Evolutionary conservation across 1,140 invertebrate species (phyloP), one percentile per base, ranked within the genome.

Genomic region (Luehdorfia chinensis): DNA sequence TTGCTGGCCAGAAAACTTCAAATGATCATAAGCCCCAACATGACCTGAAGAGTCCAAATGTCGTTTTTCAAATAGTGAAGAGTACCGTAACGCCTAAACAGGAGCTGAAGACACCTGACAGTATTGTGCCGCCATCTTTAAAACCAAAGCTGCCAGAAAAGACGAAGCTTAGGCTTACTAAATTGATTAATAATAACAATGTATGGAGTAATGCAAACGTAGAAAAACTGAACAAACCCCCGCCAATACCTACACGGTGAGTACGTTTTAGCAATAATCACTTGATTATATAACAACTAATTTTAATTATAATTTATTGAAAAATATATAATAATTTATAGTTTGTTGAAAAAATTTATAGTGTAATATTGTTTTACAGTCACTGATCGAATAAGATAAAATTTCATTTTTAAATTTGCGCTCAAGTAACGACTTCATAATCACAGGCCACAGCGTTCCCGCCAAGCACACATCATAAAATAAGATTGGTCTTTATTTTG

Each of bases 111-210:
- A 36, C 56, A 8, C 46, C 64, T 19, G 59, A 48, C 45, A 78
- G 66, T 13, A 54, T 84, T 19, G 30, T 83, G 41, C 80, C 80
- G 48, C 76, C 76, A 52, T 66, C 75, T 52, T 65, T 84, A 31
- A 83, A 71, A 51, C 69, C 69, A 19, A 65, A 63, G 33, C 37
- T 60, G 23, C 43, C 55, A 6, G 71, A 80, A 14, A 75, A 69
- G 58, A 50, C 39, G 8, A 75, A 76, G 37, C 49, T 72, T 5
- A 74, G 74, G 54, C 43, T 69, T 7, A 65, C 71, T 9, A 83
- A 83, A 50, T 77, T 73, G 56, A 68, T 83, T n/a, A 84, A 84
- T 33, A 84, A 84, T 34, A 84, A 84, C 43, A 69, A 64, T 47
- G 66, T 77, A 46, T 83, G 76, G 78, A 73, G 66, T 2, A 73